Evolutionary conservation across 2,113 vertebrate genomes (phyloP).

Genomic region (Sclerurus mexicanus): DNA sequence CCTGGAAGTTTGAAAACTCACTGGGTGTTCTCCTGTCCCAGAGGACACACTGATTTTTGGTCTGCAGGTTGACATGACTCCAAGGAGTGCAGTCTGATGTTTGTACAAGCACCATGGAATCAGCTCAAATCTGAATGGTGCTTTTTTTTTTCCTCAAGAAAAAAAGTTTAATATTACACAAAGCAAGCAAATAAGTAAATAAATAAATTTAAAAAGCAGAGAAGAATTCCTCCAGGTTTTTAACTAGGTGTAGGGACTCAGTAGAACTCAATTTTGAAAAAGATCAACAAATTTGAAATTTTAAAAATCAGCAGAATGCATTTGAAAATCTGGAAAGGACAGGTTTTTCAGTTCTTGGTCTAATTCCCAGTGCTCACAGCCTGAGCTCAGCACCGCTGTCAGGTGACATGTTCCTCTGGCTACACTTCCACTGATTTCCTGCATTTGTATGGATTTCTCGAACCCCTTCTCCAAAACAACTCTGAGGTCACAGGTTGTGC

Average conservation of each 20-base stretch:
- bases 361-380: background rate
- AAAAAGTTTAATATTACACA: background rate
- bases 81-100: background rate
- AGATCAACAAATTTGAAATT: background rate
- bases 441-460: background rate
- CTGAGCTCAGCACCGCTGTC: background rate
- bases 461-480: background rate
- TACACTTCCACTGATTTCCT: background rate
- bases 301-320: background rate
- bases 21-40: background rate
- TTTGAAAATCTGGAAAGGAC: background rate
- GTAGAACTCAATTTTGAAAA: background rate
- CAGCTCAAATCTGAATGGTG: background rate
- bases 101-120: background rate
- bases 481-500: background rate
- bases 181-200: background rate
- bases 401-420: background rate
- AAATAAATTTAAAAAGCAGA: background rate
- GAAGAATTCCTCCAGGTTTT: background rate
- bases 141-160: background rate
- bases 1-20: background rate
- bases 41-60: background rate
- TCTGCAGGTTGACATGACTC: background rate
- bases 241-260: background rate
- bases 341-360: background rate